These are phyloP conservation scores for Sinopyrophorus schimmeli DNA, from an alignment of 2,888 invertebrate genomes.

Conservation along the genomic window DNA sequence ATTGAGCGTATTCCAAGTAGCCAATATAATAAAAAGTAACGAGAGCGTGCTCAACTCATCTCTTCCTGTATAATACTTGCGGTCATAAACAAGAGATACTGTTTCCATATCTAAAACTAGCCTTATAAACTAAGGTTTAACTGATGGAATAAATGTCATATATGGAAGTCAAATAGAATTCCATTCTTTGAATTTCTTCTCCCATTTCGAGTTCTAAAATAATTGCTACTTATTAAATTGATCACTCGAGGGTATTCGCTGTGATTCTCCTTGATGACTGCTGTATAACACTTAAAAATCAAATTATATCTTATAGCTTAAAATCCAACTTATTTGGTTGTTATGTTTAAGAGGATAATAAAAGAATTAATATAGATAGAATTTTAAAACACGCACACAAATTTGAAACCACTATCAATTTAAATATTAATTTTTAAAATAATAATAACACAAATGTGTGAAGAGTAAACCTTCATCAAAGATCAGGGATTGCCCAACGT, in stretches of 20 bases:
- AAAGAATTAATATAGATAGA: too few relatives aligned
- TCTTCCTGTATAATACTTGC: constrained; percentile 35
- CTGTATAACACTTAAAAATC: too few relatives aligned
- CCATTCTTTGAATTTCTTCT: constrained; percentile 26
- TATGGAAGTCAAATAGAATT: constrained; percentile 32
- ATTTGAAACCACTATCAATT: too few relatives aligned
- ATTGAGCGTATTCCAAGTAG: constrained; percentile 41
- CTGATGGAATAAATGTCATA: constrained; percentile 34
- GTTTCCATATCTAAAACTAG: constrained; percentile 36
- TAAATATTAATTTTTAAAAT: too few relatives aligned
- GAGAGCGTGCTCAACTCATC: constrained; percentile 46
- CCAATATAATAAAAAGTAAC: constrained; percentile 54
- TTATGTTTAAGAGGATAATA: too few relatives aligned
- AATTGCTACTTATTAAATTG: constrained; percentile 10
- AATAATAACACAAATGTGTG: too few relatives aligned
- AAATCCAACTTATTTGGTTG: too few relatives aligned
- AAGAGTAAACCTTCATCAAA: too few relatives aligned
- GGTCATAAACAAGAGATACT: constrained; percentile 35
- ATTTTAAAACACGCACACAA: too few relatives aligned
- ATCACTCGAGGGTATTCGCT: neutral
- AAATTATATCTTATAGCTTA: too few relatives aligned
- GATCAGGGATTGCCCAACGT: too few relatives aligned
- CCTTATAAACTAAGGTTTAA: constrained; percentile 33
- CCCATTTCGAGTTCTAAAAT: constrained; percentile 6
- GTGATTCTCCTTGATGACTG: too few relatives aligned